These are phyloP conservation scores for Perognathus longimembris DNA, from an alignment of 2,113 vertebrate species.

Conservation along the genomic window DNA sequence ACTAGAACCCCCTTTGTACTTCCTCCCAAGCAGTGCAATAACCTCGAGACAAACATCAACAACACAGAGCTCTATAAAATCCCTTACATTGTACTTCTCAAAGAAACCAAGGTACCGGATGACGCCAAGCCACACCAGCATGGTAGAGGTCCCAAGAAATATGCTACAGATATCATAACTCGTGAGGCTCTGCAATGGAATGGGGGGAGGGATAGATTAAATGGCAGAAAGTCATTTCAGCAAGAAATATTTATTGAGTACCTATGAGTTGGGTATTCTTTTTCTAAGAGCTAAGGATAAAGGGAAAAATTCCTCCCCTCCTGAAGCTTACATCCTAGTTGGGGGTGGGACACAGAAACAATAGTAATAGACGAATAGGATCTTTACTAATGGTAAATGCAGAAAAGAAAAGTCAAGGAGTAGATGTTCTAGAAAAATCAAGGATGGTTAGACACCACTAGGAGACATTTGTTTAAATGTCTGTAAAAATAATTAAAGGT, in stretches of 20 bases:
- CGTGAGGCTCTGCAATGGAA: conserved; percentile 89
- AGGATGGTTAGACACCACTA: neutral
- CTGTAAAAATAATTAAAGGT: conserved; percentile 37
- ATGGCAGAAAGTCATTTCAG: neutral
- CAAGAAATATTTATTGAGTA: neutral
- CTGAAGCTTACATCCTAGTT: neutral
- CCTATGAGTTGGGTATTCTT: neutral
- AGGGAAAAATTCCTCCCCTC: neutral
- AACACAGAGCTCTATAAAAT: conserved; percentile 46
- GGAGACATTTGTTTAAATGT: neutral
- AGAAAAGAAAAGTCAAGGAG: neutral
- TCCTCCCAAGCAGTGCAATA: conserved; percentile 41
- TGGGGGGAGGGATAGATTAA: neutral
- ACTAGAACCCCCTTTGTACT: conserved; percentile 59
- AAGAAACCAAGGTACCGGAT: conserved; percentile 97
- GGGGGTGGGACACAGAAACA: neutral
- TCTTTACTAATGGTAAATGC: neutral
- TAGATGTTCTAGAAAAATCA: neutral
- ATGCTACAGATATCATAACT: conserved; percentile 96
- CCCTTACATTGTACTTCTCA: conserved; percentile 96
- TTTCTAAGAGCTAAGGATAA: neutral
- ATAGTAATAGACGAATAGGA: neutral
- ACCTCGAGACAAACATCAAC: conserved; percentile 74
- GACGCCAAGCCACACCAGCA: conserved; percentile 96
- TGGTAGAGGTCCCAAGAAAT: conserved; percentile 94